Evolutionary conservation across 2,113 vertebrate species (phyloP).

Genomic region (Galeopterus variegatus): DNA sequence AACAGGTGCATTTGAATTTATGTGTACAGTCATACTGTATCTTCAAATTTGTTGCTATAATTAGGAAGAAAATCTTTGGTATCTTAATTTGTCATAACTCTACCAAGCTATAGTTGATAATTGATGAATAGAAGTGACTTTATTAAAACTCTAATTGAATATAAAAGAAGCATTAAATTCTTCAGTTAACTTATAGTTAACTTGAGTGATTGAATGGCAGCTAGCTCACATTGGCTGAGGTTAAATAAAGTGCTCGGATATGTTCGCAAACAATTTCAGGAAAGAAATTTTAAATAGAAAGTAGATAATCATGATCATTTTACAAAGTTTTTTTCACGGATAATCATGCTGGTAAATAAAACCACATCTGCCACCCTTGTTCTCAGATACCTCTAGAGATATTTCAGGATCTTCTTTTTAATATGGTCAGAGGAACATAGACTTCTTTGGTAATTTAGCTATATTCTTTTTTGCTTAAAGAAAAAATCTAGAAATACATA

Average conservation of each 20-base stretch:
- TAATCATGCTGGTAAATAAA: conserved; percentile 26
- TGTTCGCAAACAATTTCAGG: not conserved
- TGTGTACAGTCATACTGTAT: not conserved
- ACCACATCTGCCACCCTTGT: not conserved
- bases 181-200: not conserved
- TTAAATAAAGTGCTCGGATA: not conserved
- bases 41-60: not conserved
- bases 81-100: not conserved
- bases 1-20: not conserved
- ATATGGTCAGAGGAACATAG: not conserved
- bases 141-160: not conserved
- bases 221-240: not conserved
- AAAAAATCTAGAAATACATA: not conserved
- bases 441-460: not conserved
- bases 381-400: not conserved
- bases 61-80: not conserved
- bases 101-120: not conserved
- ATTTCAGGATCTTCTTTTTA: not conserved
- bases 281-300: not conserved
- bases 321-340: not conserved
- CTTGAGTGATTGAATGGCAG: conserved; percentile 34
- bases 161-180: not conserved
- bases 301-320: not conserved
- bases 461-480: not conserved
- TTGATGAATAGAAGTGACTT: not conserved